These are phyloP conservation scores for Hyperoplus lanceolatus DNA, from an alignment of 2,797 vertebrate genomes.

Conservation along the genomic window DNA sequence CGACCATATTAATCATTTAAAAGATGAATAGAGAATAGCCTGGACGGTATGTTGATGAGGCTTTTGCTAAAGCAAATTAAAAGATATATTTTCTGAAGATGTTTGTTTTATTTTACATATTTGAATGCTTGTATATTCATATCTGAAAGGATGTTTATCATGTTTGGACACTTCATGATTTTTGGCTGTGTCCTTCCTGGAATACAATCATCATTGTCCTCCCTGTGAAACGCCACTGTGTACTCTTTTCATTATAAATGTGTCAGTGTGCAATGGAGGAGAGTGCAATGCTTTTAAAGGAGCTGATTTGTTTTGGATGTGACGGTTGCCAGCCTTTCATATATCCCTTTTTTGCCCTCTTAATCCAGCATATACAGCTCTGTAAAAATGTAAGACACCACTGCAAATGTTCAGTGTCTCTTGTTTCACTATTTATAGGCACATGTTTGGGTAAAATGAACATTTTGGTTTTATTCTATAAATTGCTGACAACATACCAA, in stretches of 20 bases:
- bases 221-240: neutral
- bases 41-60: neutral
- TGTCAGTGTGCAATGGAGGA: slow-evolving; percentile 5
- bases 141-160: neutral
- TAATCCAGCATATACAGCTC: neutral
- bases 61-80: neutral
- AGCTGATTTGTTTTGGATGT: slow-evolving; percentile 4
- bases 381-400: too few species aligned
- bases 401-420: too few species aligned
- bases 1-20: slow-evolving; percentile 11
- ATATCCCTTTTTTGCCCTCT: neutral
- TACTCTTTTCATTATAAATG: slow-evolving; percentile 17
- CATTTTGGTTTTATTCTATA: too few species aligned
- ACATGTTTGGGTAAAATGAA: too few species aligned
- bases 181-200: slow-evolving; percentile 17
- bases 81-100: neutral
- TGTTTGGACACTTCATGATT: neutral
- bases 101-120: neutral
- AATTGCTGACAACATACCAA: too few species aligned
- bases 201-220: slow-evolving; percentile 12
- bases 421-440: too few species aligned
- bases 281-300: slow-evolving; percentile 1
- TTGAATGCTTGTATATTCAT: neutral
- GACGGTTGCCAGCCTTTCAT: neutral
- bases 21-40: too few species aligned